Percentiles rank a stretch among this genome's conserved stretches.
Conservation (phyloP, 2,113 vertebrate genomes). For the Etheostoma cragini region DNA sequence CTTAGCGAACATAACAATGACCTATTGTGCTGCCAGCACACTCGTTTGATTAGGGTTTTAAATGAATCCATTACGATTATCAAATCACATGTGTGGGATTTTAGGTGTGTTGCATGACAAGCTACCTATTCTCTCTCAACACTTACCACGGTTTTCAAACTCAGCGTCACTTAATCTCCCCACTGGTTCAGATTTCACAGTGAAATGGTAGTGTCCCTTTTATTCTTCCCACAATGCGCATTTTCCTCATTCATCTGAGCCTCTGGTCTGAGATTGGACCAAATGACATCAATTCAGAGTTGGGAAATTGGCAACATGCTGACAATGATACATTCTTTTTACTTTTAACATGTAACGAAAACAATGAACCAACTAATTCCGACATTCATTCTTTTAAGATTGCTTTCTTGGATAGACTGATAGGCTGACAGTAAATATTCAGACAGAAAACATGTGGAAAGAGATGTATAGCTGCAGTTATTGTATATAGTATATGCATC, state of each 20-base stretch:
- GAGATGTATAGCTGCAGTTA: background rate
- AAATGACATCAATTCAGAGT: background rate
- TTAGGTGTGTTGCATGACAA: conserved; percentile 52
- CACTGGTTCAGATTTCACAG: conserved; percentile 21
- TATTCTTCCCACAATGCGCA: background rate
- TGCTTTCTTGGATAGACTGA: background rate
- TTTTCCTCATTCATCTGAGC: conserved; percentile 8
- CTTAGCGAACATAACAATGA: conserved; percentile 72
- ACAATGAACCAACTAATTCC: background rate
- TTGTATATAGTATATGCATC: too few relatives aligned
- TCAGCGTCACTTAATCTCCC: conserved; percentile 28
- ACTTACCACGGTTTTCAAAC: conserved; percentile 20
- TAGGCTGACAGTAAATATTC: background rate
- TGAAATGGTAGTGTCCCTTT: background rate
- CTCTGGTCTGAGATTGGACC: background rate
- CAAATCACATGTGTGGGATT: conserved; percentile 79
- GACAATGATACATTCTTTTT: background rate
- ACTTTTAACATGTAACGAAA: background rate
- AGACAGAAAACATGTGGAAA: background rate
- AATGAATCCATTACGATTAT: conserved; percentile 72
- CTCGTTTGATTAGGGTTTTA: conserved; percentile 61
- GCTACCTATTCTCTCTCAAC: conserved; percentile 45
- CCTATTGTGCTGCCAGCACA: conserved; percentile 66
- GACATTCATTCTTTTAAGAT: background rate
- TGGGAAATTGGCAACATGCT: background rate